phyloP scores from a whole-genome alignment of 1,140 invertebrate species.

The Listronotus oregonensis region DNA sequence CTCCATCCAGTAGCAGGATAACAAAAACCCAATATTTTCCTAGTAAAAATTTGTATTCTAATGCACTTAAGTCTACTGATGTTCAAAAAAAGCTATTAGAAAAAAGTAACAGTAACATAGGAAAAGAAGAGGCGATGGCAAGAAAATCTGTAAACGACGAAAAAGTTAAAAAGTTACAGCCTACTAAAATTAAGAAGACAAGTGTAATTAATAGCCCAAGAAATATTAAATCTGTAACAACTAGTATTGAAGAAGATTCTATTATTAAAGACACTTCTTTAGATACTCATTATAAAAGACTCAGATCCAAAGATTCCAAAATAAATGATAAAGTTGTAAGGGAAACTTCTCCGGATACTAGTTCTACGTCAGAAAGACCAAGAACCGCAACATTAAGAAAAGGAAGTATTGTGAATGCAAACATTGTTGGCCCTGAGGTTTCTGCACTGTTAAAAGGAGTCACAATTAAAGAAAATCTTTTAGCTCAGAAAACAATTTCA shows the following conservation, averaged over 20 bases:
- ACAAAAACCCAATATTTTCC: slow-evolving; percentile 50
- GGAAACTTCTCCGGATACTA: slow-evolving; percentile 26
- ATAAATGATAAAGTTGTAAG: not conserved
- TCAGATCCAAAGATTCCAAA: not conserved
- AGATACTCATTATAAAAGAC: not conserved
- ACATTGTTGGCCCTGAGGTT: slow-evolving; percentile 48
- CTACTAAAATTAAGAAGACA: not conserved
- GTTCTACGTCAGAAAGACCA: slow-evolving; percentile 44
- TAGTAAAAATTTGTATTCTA: slow-evolving; percentile 48
- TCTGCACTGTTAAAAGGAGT: slow-evolving; percentile 19
- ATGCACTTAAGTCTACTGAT: slow-evolving; percentile 42
- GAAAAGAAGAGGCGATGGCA: not conserved
- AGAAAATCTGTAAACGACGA: slow-evolving; percentile 15
- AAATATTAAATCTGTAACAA: not conserved
- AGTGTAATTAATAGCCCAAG: not conserved
- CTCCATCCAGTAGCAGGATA: slow-evolving; percentile 40
- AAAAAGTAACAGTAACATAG: not conserved
- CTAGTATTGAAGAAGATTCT: slow-evolving; percentile 4
- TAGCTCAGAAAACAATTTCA: not conserved
- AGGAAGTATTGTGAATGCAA: slow-evolving; percentile 49
- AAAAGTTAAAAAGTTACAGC: slow-evolving; percentile 3
- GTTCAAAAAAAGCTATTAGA: slow-evolving; percentile 1
- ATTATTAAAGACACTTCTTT: not conserved
- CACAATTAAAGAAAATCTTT: not conserved
- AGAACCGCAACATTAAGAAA: slow-evolving; percentile 50